Base-by-base conservation (phyloP, 2,888 invertebrate species). In the Odontomyia ornata region DNA sequence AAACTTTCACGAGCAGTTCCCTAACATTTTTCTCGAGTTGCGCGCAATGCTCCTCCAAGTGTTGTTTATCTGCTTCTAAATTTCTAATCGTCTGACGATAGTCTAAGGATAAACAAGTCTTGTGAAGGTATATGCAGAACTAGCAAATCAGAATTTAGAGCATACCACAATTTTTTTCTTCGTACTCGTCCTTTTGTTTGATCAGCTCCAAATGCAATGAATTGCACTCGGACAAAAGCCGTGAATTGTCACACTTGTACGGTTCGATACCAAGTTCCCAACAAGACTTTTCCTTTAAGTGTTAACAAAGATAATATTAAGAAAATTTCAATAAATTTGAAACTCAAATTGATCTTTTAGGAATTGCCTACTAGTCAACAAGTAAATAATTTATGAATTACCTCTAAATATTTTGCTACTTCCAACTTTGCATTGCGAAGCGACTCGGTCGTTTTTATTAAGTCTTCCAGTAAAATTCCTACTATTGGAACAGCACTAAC, bases 391-490 rank as follows among this genome's bases (percentile, higher is more conserved):
- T 60, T 65, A 47, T 57, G 76, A 78, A 78, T 81, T 84, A 92
- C 92, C 88, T 91, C 90, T 43, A 90, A 85, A 73, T 92, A 90
- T 82, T 91, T 90, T 83, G 92, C 90, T 5, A 93, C 91, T 81
- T 93, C 87, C 79, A 91, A 89, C 89, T 96, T 96, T 80, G 94
- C 93, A 87, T 95, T 93, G 83, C 94, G 92, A 76, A 96, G 88
- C 83, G 93, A 95, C 81, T 93, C 92, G n/a, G 95, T 96, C 9
- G 96, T 96, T 84, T 94, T 93, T 79, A 96, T 89, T 77, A 97
- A 89, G 87, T 97, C 97, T 62, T 92, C 91, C 75, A 96, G 88
- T 77, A 97, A 85, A 83, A 91, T 91, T 86, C 94, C 93, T 80
- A 96, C 94, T 80, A 97, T 87, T 47, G 94, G 92, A 56, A 96